These are phyloP conservation scores for Desmodus rotundus DNA, from an alignment of 2,113 vertebrate genomes.

Conservation along the genomic window DNA sequence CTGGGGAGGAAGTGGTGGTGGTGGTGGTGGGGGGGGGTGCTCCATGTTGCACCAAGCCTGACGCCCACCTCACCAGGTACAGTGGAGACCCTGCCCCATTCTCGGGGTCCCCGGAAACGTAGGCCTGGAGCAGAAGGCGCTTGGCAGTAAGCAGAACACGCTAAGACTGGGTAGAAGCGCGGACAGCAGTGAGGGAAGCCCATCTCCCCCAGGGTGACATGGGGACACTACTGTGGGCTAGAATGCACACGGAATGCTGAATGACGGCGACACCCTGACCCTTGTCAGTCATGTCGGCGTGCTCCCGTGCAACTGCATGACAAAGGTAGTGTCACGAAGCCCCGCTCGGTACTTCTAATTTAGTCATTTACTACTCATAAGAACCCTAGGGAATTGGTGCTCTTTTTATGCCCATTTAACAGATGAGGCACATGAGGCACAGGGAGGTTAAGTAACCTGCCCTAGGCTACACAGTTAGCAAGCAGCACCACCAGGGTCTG, in stretches of 20 bases:
- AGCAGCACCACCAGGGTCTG: background rate
- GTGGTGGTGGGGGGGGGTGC: too few species aligned
- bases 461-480: background rate
- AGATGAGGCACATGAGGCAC: background rate
- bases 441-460: background rate
- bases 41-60: accelerated
- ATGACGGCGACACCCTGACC: background rate
- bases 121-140: background rate
- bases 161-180: background rate
- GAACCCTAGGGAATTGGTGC: background rate
- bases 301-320: background rate
- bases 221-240: background rate
- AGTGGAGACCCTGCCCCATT: background rate
- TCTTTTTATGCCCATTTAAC: background rate
- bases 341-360: background rate
- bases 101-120: background rate
- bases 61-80: background rate
- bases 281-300: background rate
- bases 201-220: background rate
- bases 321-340: background rate
- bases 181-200: background rate
- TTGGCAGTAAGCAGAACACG: background rate
- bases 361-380: background rate
- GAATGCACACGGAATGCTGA: background rate
- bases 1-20: background rate